A percentile compares a stretch with the other conserved stretches of the same genome.
Evolutionary conservation across 2,797 vertebrate species (phyloP).

Genomic region (Rhodeus uyekii): DNA sequence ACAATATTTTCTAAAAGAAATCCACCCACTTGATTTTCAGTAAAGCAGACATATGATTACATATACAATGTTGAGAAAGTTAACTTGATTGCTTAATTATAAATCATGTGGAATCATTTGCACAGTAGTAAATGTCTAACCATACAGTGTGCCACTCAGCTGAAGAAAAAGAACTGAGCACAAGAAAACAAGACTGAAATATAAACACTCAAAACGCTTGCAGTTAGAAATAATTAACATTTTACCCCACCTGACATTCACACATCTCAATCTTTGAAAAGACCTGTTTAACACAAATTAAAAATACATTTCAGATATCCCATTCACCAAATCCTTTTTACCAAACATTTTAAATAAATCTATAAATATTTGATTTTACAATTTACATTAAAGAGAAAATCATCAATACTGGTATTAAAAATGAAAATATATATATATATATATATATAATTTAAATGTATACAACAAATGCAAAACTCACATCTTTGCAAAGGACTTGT

Average conservation of each 20-base stretch:
- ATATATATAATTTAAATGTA: background rate
- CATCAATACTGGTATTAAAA: no score
- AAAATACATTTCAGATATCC: background rate
- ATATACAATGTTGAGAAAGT: constrained; percentile 17
- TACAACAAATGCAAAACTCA: constrained; percentile 66
- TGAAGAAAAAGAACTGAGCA: constrained; percentile 21
- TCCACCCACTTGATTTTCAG: constrained; percentile 20
- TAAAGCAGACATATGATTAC: background rate
- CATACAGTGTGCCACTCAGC: background rate
- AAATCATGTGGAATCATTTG: constrained; percentile 34
- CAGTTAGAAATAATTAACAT: constrained; percentile 20
- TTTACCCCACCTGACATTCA: constrained; percentile 15
- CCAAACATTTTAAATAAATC: background rate
- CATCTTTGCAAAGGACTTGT: constrained; percentile 79
- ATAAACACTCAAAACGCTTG: background rate
- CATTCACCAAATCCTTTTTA: background rate
- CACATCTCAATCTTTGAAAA: constrained; percentile 17
- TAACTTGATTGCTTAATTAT: constrained; percentile 20
- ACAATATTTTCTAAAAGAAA: constrained; percentile 7
- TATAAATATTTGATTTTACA: no score
- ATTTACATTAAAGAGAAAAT: background rate
- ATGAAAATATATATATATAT: no score
- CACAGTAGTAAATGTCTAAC: constrained; percentile 8
- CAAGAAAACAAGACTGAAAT: background rate
- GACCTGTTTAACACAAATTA: constrained; percentile 12